A percentile compares a stretch with the other conserved stretches of the same genome.
These are phyloP conservation scores for Amia ocellicauda DNA, from an alignment of 2,113 vertebrate genomes.

Conservation along the genomic window DNA sequence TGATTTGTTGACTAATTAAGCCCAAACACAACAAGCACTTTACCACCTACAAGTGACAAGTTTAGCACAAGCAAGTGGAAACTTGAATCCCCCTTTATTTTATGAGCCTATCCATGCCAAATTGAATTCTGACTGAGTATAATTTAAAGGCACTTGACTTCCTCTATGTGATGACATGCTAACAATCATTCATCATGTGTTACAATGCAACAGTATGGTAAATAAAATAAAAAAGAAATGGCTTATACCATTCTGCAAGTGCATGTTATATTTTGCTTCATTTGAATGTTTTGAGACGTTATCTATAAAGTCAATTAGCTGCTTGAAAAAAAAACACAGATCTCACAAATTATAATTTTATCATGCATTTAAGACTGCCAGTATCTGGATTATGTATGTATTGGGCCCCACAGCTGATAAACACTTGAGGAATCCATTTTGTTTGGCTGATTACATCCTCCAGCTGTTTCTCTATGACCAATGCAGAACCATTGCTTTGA, in stretches of 20 bases:
- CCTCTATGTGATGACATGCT: conserved; percentile 84
- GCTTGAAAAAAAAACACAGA: too few relatives aligned
- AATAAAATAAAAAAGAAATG: conserved; percentile 74
- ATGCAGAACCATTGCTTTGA: too few relatives aligned
- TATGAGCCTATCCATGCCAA: conserved; percentile 94
- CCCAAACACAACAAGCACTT: conserved; percentile 81
- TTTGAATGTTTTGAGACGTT: conserved; percentile 75
- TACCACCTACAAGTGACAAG: conserved; percentile 88
- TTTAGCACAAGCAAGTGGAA: conserved; percentile 93
- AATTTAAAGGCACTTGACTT: conserved; percentile 97
- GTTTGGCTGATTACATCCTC: too few relatives aligned
- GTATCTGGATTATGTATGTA: too few relatives aligned
- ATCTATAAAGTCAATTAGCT: conserved; percentile 81
- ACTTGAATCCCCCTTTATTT: conserved; percentile 92
- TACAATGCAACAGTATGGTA: conserved; percentile 80
- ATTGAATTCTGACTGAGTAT: conserved; percentile 98
- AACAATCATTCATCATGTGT: conserved; percentile 86
- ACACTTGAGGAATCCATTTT: too few relatives aligned
- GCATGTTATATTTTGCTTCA: conserved; percentile 64
- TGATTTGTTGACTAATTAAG: conserved; percentile 97
- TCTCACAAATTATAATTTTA: too few relatives aligned
- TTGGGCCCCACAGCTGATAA: too few relatives aligned
- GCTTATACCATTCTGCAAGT: too few relatives aligned
- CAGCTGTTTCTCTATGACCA: too few relatives aligned
- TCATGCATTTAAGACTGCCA: too few relatives aligned